Conservation (phyloP, 1,140 invertebrate species). For the Zophobas atratus region DNA sequence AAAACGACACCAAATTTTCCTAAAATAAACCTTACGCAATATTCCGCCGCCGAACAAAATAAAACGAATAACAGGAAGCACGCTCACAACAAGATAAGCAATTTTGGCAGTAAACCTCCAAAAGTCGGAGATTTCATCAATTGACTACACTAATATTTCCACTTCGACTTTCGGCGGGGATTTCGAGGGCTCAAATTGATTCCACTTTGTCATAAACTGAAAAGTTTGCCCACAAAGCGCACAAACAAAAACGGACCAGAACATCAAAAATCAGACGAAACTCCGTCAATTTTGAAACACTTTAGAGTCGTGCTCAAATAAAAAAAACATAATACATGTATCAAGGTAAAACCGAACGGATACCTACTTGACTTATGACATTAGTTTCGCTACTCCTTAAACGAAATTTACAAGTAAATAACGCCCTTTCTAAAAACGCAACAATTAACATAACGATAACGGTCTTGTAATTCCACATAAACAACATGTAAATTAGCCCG, state of each 20-base stretch:
- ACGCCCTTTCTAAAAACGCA: too few species aligned
- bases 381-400: too few species aligned
- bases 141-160: constrained; percentile 6
- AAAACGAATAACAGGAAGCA: not conserved
- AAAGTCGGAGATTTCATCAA: constrained; percentile 10
- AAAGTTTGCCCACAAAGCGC: not conserved
- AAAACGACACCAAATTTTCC: constrained; percentile 10
- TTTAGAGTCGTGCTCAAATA: too few species aligned
- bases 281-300: too few species aligned
- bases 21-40: not conserved
- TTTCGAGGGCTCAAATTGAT: constrained; percentile 12
- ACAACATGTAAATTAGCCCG: too few species aligned
- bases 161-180: not conserved
- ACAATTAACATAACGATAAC: too few species aligned
- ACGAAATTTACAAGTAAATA: too few species aligned
- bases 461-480: too few species aligned
- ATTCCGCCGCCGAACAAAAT: not conserved
- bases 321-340: too few species aligned
- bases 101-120: constrained; percentile 4
- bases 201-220: constrained; percentile 23
- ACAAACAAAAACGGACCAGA: not conserved
- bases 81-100: constrained; percentile 1
- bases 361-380: too few species aligned
- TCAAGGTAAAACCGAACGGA: too few species aligned
- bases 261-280: too few species aligned